Conservation (phyloP, 2,888 invertebrate species). For the Criorhina ranunculi region DNA sequence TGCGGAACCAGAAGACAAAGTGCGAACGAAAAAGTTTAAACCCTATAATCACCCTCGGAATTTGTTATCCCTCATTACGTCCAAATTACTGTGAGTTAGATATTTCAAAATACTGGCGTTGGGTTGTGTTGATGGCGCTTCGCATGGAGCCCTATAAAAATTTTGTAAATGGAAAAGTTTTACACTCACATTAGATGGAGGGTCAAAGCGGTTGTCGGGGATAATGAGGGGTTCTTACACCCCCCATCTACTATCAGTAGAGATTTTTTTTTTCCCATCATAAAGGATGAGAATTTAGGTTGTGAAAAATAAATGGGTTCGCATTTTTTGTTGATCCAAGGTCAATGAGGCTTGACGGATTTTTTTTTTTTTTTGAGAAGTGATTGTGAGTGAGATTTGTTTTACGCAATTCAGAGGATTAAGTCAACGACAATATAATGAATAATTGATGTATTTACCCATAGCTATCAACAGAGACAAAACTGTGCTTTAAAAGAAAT, state of each 20-base stretch:
- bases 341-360: slow-evolving; percentile 17
- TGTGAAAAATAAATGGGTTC: slow-evolving; percentile 7
- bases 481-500: too few species aligned
- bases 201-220: slow-evolving; percentile 24
- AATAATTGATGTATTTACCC: too few species aligned
- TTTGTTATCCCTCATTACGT: slow-evolving; percentile 75
- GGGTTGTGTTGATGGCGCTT: slow-evolving; percentile 8
- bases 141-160: background rate
- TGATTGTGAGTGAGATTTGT: background rate
- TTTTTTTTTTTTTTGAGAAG: background rate
- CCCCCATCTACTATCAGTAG: background rate
- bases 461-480: too few species aligned
- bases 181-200: slow-evolving; percentile 32
- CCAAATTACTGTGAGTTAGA: slow-evolving; percentile 64
- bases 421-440: too few species aligned
- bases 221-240: slow-evolving; percentile 16
- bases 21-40: slow-evolving; percentile 56
- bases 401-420: too few species aligned
- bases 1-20: slow-evolving; percentile 33
- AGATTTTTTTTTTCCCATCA: slow-evolving; percentile 5
- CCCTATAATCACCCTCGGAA: slow-evolving; percentile 65
- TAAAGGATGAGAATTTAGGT: slow-evolving; percentile 14
- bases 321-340: background rate
- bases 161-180: slow-evolving; percentile 53
- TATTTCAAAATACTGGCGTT: slow-evolving; percentile 32